A percentile compares a stretch with the other conserved stretches of the same genome.
phyloP scores from a whole-genome alignment of 2,113 vertebrate genomes.

The Otis tarda region DNA sequence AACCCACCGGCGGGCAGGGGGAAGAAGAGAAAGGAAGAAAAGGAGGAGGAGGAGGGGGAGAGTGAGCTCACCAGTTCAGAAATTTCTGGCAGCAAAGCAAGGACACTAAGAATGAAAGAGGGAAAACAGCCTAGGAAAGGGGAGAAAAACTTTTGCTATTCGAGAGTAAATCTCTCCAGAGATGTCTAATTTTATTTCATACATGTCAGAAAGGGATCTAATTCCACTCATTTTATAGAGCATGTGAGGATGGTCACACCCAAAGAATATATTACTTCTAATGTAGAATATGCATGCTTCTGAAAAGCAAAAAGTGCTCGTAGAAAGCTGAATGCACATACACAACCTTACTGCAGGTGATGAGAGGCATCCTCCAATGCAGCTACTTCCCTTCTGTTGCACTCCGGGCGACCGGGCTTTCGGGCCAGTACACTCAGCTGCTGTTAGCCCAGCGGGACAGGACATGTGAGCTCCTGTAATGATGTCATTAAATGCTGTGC shows the following conservation, averaged over 20 bases:
- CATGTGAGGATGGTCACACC: not conserved
- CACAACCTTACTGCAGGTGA: not conserved
- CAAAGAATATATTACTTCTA: not conserved
- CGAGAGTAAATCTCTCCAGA: not conserved
- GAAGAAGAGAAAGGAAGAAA: constrained; percentile 8
- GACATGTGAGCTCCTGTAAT: not conserved
- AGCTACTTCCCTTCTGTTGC: rapidly evolving
- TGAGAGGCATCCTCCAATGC: not conserved
- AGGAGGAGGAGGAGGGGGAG: not conserved
- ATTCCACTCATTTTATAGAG: not conserved
- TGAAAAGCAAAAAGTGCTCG: not conserved
- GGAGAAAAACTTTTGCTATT: constrained; percentile 20
- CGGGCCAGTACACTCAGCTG: not conserved
- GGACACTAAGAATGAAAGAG: constrained; percentile 17
- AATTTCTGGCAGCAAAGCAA: constrained; percentile 28
- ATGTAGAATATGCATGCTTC: not conserved
- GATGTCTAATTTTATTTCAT: not conserved
- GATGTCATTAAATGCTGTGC: not conserved
- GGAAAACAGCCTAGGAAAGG: not conserved
- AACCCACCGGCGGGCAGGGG: constrained; percentile 10
- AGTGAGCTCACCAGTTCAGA: constrained; percentile 56
- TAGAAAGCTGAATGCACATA: not conserved
- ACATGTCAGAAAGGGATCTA: not conserved
- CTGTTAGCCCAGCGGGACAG: not conserved
- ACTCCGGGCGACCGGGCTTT: not conserved